Conservation (phyloP, 2,797 vertebrate species). For the Anas bernieri region DNA sequence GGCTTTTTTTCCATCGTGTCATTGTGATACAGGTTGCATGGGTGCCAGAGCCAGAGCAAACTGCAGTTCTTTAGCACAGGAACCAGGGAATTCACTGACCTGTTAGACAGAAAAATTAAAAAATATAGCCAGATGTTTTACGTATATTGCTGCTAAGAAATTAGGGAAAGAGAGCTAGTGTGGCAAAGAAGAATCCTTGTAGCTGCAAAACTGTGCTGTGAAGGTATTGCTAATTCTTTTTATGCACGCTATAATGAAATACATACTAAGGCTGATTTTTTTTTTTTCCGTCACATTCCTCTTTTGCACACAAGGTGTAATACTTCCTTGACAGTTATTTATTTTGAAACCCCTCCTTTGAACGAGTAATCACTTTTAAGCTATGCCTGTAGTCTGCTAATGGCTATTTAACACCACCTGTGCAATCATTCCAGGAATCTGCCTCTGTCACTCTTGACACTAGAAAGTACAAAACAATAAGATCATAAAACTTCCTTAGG, state of each 20-base stretch:
- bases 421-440: constrained; percentile 26
- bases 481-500: background rate
- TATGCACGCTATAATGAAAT: background rate
- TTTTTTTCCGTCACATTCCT: background rate
- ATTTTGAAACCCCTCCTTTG: constrained; percentile 47
- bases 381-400: constrained; percentile 4
- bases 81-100: background rate
- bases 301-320: background rate
- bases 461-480: background rate
- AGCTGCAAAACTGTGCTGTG: background rate
- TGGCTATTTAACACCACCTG: constrained; percentile 28
- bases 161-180: background rate
- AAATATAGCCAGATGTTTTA: background rate
- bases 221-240: background rate
- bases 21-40: background rate
- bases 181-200: background rate
- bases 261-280: background rate
- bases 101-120: background rate
- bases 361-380: constrained; percentile 39
- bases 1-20: background rate
- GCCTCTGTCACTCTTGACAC: background rate
- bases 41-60: background rate
- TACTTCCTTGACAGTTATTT: constrained; percentile 20
- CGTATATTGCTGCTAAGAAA: background rate
- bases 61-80: background rate